Evolutionary conservation across 2,888 invertebrate species (phyloP).

Genomic region (Limenitis camilla): DNA sequence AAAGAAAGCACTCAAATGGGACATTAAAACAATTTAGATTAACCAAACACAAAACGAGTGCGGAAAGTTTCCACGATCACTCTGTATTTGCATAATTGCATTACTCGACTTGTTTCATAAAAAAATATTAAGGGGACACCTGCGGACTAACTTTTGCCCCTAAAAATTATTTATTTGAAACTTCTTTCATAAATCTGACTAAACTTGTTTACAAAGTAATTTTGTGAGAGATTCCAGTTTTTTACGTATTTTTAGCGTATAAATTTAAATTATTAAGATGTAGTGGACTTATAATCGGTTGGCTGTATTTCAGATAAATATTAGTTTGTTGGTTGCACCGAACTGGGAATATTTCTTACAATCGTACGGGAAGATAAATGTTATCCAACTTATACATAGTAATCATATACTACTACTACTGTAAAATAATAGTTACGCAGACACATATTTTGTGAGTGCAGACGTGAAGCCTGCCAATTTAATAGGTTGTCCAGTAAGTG

Average conservation of each 20-base stretch:
- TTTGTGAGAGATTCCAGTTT: slow-evolving; percentile 45
- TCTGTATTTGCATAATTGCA: slow-evolving; percentile 67
- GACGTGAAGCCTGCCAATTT: no score
- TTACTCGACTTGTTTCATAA: slow-evolving; percentile 51
- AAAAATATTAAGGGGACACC: slow-evolving; percentile 68
- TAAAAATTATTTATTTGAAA: slow-evolving; percentile 69
- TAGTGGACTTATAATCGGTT: no score
- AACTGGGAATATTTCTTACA: no score
- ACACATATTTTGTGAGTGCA: no score
- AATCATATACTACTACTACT: no score
- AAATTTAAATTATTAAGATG: background rate
- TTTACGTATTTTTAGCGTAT: slow-evolving; percentile 32
- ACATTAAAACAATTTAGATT: slow-evolving; percentile 16
- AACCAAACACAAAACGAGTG: slow-evolving; percentile 18
- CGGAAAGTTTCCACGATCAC: slow-evolving; percentile 28
- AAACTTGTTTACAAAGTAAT: slow-evolving; percentile 72
- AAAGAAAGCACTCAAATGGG: slow-evolving; percentile 3
- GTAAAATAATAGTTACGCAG: no score
- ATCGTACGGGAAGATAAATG: no score
- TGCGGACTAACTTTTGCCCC: slow-evolving; percentile 64
- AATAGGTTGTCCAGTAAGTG: no score
- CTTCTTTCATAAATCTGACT: slow-evolving; percentile 70
- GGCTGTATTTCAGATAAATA: no score
- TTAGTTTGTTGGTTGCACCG: no score
- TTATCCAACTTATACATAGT: no score